These are phyloP conservation scores for Poecilobothrus nobilitatus DNA, from an alignment of 2,888 invertebrate species.

Conservation along the genomic window DNA sequence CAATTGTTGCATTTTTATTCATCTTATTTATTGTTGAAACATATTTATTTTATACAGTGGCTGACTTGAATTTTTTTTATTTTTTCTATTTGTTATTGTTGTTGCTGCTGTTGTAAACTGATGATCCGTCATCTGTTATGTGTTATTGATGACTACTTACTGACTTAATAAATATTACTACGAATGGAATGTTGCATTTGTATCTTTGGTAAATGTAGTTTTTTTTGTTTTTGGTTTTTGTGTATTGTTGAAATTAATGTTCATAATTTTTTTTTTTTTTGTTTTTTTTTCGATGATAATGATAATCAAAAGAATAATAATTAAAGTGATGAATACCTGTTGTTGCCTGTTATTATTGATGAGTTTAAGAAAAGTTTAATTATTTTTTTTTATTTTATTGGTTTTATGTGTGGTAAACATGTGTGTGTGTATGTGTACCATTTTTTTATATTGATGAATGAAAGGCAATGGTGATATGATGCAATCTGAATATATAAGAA, in stretches of 20 bases:
- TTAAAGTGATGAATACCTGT: not conserved
- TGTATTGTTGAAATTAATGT: constrained; percentile 19
- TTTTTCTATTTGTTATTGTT: not conserved
- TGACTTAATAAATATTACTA: too few species aligned
- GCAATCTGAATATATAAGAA: too few species aligned
- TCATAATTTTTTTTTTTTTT: not conserved
- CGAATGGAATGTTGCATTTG: too few species aligned
- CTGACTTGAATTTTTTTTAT: constrained; percentile 3
- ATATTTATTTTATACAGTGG: not conserved
- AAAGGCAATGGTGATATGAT: too few species aligned
- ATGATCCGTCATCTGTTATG: constrained; percentile 1
- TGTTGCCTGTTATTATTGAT: too few species aligned
- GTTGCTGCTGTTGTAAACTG: constrained; percentile 9
- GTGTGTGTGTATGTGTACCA: not conserved
- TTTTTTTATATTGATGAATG: constrained; percentile 6
- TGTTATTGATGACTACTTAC: constrained; percentile 1
- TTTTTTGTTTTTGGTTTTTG: constrained; percentile 11
- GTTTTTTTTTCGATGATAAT: not conserved
- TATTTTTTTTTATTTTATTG: too few species aligned
- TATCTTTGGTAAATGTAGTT: too few species aligned
- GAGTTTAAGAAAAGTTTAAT: not conserved
- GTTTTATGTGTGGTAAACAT: too few species aligned
- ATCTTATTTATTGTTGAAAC: not conserved
- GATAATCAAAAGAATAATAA: not conserved
- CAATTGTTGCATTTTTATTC: too few species aligned